Base-by-base conservation (phyloP, 2,113 vertebrate species). In the Lepidothrix coronata region DNA sequence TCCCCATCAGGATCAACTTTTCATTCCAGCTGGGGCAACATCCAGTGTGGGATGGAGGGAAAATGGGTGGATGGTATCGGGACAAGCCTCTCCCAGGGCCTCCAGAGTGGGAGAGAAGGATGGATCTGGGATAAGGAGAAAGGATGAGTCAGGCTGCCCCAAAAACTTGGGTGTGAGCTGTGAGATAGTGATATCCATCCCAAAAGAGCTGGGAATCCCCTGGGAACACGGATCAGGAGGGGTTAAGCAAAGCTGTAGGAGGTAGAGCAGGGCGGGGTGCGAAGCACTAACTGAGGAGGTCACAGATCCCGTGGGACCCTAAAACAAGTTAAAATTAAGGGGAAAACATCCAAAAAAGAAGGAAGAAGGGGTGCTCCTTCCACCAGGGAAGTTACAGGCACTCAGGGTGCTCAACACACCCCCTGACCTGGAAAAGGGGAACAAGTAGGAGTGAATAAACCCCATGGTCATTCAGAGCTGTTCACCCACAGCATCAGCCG, bases 21-120 rank as follows among this genome's bases (percentile, higher is more conserved):
- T 11, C 14, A 0, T 30, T 52, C 30, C 25, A 19, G 27, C 49
- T 39, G 22, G 13, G 11, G 12, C 16, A 12, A 13, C 9, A 15
- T 5, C 51, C 77, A 28, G 5, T 1, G 2, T 1, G 28, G n/a
- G 61, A 78, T 27, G 10, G 35, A 43, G 43, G 51, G 12, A 2
- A 51, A 49, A 43, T 0, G 4, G 9, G 46, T 27, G 4, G 5
- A 7, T 41, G 1, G 0, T 0, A 3, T 1, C 0, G 1, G 39
- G 35, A 55, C 6, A 3, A 76, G 25, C 63, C 63, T 30, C 81
- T 58, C 59, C 62, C 20, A 3, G 39, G 22, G 8, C 2, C 14
- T 61, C 15, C 4, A 1, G 51, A 14, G 44, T 0, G 0, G 23
- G 16, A 63, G 31, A 8, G n/a, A 9, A 43, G 19, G 12, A 16